phyloP scores from a whole-genome alignment of 1,140 invertebrate species.

The Parapsyche elsis region DNA sequence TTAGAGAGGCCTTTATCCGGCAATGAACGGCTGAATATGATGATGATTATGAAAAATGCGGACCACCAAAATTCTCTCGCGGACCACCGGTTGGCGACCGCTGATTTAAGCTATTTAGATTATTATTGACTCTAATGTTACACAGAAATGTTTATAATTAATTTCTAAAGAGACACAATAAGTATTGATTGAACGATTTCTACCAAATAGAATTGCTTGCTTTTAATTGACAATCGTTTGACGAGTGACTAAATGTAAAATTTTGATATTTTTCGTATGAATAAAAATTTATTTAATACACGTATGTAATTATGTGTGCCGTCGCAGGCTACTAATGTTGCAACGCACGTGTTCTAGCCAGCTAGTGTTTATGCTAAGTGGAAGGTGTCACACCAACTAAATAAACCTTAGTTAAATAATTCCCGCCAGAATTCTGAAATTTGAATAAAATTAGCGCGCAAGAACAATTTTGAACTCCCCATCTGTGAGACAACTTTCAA shows the following conservation, averaged over 20 bases:
- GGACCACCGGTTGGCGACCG: no score
- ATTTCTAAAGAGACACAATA: no score
- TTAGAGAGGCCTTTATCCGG: no score
- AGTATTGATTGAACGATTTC: no score
- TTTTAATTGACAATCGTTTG: no score
- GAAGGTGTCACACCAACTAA: conserved; percentile 36
- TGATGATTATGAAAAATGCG: no score
- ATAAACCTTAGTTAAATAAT: conserved; percentile 44
- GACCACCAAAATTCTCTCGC: no score
- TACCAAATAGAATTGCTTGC: no score
- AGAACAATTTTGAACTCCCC: conserved; percentile 37
- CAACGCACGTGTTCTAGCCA: background rate
- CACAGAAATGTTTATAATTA: no score
- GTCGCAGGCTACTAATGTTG: background rate
- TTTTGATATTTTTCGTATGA: background rate
- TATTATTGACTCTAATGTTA: no score
- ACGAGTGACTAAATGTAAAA: background rate
- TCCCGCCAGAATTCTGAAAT: conserved; percentile 25
- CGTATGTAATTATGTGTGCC: background rate
- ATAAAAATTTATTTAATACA: background rate
- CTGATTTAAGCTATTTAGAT: no score
- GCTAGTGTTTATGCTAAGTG: conserved; percentile 32
- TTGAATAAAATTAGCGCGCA: conserved; percentile 47
- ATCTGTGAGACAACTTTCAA: conserved; percentile 23
- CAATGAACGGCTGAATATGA: no score